Evolutionary conservation across 2,888 invertebrate genomes (phyloP), one percentile per base, ranked within the genome.

Genomic region (Sminthurides aquaticus): DNA sequence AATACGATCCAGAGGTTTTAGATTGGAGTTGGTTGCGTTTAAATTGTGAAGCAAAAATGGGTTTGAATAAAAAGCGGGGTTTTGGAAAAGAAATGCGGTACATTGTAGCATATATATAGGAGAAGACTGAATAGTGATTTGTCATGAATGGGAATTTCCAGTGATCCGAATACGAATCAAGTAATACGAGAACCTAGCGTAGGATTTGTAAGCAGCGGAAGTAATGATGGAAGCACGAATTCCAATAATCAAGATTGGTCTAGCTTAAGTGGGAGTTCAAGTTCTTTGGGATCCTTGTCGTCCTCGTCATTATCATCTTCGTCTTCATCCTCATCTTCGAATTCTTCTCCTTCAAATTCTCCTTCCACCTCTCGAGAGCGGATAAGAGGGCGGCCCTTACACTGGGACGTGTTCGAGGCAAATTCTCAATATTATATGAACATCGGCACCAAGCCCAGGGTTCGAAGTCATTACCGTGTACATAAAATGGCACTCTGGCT

Each of bases 401-500:
- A 72, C 34, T 74, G 74, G 74, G 74, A 74, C 52, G 61, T 69
- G 18, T 74, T 71, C 60, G 72, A 72, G 52, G 66, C 64, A 20
- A 63, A 54, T 27, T 67, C 70, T 18, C 74, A 74, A 60, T 52
- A 65, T 27, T 74, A 74, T 54, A 64, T 73, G 69, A 71, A 69
- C 64, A 63, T 72, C 18, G 72, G 74, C 24, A 62, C 67, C 26
- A 74, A 72, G 57, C 71, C 74, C 3, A 64, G 65, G 73, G 85
- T 90, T 79, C 86, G 86, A 77, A 89, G 88, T 76, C 91, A 91
- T 81, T 92, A 91, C 80, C 84, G 91, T 25, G 90, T 91, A 0
- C 90, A 91, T 80, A 90, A 91, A 81, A 87, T 92, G 86, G 90
- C 91, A 62, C 84, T 91, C 65, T 93, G 92, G 92, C 80, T 91